Percentiles rank a stretch among this genome's conserved stretches.
Conservation (phyloP, 1,140 invertebrate genomes). For the Drosophila virilis region DNA sequence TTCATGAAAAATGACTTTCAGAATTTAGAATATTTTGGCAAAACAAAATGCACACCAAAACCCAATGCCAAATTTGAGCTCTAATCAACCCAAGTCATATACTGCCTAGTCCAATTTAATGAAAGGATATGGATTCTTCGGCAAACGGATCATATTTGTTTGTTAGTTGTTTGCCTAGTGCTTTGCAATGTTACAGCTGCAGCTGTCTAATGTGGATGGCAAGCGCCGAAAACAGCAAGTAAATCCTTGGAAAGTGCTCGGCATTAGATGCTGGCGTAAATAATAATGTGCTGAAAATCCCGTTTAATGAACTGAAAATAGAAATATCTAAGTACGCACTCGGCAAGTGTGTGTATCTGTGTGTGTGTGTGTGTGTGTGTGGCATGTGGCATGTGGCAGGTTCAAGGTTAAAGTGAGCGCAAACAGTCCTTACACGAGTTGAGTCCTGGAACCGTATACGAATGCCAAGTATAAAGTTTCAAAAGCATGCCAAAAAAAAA, state of each 20-base stretch:
- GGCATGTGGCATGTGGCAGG: conserved; percentile 43
- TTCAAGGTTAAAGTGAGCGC: conserved; percentile 59
- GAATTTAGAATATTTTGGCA: no score
- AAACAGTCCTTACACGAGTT: conserved; percentile 42
- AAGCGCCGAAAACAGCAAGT: conserved; percentile 16
- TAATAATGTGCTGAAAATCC: conserved; percentile 69
- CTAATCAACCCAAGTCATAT: no score
- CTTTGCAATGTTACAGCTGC: conserved; percentile 9
- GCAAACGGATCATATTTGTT: no score
- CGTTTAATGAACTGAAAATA: conserved; percentile 79
- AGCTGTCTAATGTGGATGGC: neutral
- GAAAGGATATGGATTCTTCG: neutral
- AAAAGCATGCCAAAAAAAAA: conserved; percentile 42
- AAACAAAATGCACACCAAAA: no score
- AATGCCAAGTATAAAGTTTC: conserved; percentile 48
- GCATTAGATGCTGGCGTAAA: conserved; percentile 39
- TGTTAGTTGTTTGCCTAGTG: conserved; percentile 1
- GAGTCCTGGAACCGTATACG: conserved; percentile 12
- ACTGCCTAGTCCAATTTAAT: neutral
- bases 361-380: conserved; percentile 3
- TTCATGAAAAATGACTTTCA: no score
- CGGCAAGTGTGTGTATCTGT: neutral
- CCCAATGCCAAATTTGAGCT: no score
- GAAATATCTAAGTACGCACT: conserved; percentile 44
- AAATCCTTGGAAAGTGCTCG: conserved; percentile 53